Evolutionary conservation across 2,888 invertebrate genomes (phyloP), one percentile per base, ranked within the genome.

Genomic region (Molorchus minor): DNA sequence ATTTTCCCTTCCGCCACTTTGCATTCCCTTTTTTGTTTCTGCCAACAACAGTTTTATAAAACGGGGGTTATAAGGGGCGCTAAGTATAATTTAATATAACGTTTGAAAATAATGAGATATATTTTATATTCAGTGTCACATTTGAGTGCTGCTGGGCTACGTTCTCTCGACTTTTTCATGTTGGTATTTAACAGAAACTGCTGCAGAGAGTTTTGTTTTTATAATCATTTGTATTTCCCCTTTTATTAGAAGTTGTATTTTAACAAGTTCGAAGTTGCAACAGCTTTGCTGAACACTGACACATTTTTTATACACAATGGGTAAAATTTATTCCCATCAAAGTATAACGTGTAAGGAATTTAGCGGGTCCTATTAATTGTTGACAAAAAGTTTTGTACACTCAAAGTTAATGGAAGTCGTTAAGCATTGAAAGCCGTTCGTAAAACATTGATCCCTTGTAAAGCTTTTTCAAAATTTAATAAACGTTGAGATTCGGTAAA

Each of bases 1-100:
- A 74, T 74, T 74, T 72, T 71, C 70, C 67, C 68, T 68, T 69
- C 57, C 67, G 52, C 49, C 58, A 60, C 57, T 65, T 63, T 63
- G 59, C 65, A 54, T 65, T 62, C 56, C 38, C 44, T 61, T 63
- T 65, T 61, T 62, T 60, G 55, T 62, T 58, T 46, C 46, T 52
- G 61, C 61, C 64, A 61, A 49, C 58, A 56, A 64, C 61, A 61
- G 56, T 64, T 58, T 36, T 43, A 58, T 62, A 58, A 49, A 67
- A 62, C 51, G 58, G 20, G 55, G 44, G 56, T 49, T 58, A 59
- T 53, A 33, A 53, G 45, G 56, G 64, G 51, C 46, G 62, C 54
- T 65, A 38, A 49, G 49, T 49, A 25, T 38, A 49, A 49, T 49
- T 49, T 49, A 49, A 49, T 49, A 38, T 49, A 38, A 36, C 49